A percentile compares a stretch with the other conserved stretches of the same genome.
These are phyloP conservation scores for Nineta flava DNA, from an alignment of 2,888 invertebrate species.

Conservation along the genomic window DNA sequence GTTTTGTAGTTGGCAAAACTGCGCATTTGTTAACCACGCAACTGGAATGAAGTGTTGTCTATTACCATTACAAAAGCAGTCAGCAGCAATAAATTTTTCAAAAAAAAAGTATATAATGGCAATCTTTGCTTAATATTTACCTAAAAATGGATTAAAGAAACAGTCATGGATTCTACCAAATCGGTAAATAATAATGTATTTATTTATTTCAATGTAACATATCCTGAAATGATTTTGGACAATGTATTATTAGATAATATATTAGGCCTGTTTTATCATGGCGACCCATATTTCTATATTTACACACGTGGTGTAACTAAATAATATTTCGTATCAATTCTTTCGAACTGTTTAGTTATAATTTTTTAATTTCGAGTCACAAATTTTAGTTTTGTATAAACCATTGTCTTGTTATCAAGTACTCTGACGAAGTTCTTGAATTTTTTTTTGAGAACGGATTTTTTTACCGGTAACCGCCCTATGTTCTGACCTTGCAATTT, in stretches of 20 bases:
- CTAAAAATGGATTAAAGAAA: slow-evolving; percentile 4
- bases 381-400: too few relatives aligned
- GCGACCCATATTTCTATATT: neutral
- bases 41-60: neutral
- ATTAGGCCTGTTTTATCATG: neutral
- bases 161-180: slow-evolving; percentile 5
- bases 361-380: too few relatives aligned
- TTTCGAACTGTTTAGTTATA: too few relatives aligned
- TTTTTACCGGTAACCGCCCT: neutral
- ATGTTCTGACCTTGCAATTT: neutral
- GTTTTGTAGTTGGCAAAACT: neutral
- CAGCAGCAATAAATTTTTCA: neutral
- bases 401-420: too few relatives aligned
- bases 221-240: neutral
- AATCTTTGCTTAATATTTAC: neutral
- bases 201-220: neutral
- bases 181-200: slow-evolving; percentile 1
- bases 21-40: neutral
- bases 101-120: neutral
- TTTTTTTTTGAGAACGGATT: neutral
- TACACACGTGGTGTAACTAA: slow-evolving; percentile 7
- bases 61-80: neutral
- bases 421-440: too few relatives aligned
- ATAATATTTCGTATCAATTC: neutral
- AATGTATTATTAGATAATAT: neutral